phyloP scores from a whole-genome alignment of 2,797 vertebrate genomes.

The Enteromius thamalakanensis region DNA sequence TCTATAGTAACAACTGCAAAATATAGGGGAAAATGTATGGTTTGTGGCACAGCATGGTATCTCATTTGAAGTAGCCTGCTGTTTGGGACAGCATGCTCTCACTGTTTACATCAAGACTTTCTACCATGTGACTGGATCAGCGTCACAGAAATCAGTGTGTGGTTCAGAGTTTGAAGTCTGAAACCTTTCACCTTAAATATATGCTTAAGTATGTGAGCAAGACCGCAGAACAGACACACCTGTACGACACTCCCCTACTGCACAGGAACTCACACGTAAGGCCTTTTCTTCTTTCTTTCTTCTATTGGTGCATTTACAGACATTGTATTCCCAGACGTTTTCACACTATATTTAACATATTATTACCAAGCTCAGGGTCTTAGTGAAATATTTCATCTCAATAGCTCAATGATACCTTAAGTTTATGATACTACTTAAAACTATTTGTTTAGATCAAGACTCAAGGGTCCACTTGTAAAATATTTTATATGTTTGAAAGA shows the following conservation, averaged over 20 bases:
- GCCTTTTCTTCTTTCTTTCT: conserved; percentile 18
- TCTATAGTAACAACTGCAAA: neutral
- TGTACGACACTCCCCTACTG: neutral
- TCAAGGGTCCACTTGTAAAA: conserved; percentile 1
- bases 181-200: conserved; percentile 43
- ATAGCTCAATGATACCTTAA: neutral
- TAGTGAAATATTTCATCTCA: conserved; percentile 18
- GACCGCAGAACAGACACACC: conserved; percentile 23
- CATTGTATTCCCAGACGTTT: neutral
- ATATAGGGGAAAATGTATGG: neutral
- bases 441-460: neutral
- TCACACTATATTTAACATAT: neutral
- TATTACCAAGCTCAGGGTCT: neutral
- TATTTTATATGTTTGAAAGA: neutral
- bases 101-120: conserved; percentile 73
- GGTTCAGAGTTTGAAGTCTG: conserved; percentile 79
- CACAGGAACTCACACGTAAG: conserved; percentile 26
- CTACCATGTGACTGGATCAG: conserved; percentile 71
- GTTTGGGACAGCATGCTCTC: conserved; percentile 32
- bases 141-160: conserved; percentile 55
- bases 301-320: conserved; percentile 2
- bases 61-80: neutral
- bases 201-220: conserved; percentile 1
- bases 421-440: neutral
- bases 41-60: neutral